Evolutionary conservation across 2,113 vertebrate genomes (phyloP).

Genomic region (Mobula birostris): DNA sequence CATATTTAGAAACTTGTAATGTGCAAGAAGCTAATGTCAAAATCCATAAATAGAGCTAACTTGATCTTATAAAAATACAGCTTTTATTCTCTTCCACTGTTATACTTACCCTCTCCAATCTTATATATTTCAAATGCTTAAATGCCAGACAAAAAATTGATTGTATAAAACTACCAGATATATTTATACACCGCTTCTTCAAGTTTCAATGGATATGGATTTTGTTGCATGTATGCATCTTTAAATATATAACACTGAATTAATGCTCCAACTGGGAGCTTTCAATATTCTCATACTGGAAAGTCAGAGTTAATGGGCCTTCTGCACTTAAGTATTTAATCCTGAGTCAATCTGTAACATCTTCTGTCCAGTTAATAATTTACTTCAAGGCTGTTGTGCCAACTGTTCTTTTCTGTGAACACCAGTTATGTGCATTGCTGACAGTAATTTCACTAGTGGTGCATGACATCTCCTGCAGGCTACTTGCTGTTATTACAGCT

Average conservation of each 20-base stretch:
- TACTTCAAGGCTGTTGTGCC: background rate
- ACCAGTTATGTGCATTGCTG: background rate
- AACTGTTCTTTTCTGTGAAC: background rate
- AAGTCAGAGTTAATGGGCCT: background rate
- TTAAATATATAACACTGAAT: background rate
- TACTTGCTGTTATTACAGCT: background rate
- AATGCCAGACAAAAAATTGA: too few relatives aligned
- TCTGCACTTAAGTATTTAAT: constrained; percentile 26
- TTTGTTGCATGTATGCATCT: background rate
- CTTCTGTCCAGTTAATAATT: constrained; percentile 18
- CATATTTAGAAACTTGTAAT: background rate
- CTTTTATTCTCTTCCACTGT: background rate
- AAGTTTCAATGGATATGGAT: background rate
- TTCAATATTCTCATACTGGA: background rate
- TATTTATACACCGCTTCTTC: background rate
- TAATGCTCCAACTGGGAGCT: constrained; percentile 5
- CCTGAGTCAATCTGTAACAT: constrained; percentile 24
- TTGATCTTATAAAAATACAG: background rate
- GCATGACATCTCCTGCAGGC: constrained; percentile 34
- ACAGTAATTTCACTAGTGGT: constrained; percentile 14
- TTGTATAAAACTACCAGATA: background rate
- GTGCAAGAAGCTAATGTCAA: background rate
- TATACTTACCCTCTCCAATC: background rate
- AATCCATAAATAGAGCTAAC: background rate
- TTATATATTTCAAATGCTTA: background rate